Conservation (phyloP, 2,888 invertebrate genomes). For the Clistopyga incitator region DNA sequence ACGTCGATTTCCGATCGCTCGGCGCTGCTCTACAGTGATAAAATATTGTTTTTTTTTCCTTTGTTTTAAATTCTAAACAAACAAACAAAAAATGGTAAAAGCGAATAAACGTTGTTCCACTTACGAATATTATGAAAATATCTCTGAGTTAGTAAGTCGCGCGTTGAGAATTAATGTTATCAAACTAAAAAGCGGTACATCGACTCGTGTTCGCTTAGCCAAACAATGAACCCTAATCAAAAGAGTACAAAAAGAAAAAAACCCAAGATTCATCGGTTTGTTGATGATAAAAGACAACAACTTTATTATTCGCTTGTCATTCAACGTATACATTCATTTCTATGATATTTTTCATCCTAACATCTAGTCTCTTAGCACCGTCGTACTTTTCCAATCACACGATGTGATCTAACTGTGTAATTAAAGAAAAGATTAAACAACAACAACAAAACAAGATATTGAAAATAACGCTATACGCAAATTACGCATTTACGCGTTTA, state of each 20-base stretch:
- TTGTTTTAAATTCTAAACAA: conserved; percentile 1
- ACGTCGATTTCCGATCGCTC: conserved; percentile 41
- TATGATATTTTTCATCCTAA: conserved; percentile 75
- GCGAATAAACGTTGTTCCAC: conserved; percentile 51
- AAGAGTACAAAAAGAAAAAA: conserved; percentile 82
- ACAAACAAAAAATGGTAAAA: conserved; percentile 26
- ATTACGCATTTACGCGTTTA: conserved; percentile 28
- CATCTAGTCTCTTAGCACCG: conserved; percentile 82
- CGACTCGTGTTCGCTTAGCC: conserved; percentile 75
- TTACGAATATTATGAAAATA: conserved; percentile 30
- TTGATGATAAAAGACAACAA: conserved; percentile 43
- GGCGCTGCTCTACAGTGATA: conserved; percentile 36
- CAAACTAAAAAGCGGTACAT: conserved; percentile 30
- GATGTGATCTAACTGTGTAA: conserved; percentile 73
- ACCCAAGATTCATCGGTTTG: conserved; percentile 54
- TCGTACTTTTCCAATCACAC: conserved; percentile 74
- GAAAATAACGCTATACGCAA: conserved; percentile 17
- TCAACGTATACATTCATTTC: conserved; percentile 74
- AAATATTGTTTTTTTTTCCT: conserved; percentile 23
- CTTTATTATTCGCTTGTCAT: conserved; percentile 73
- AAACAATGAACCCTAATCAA: conserved; percentile 81
- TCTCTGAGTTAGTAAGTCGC: conserved; percentile 11
- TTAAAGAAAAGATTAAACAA: conserved; percentile 30
- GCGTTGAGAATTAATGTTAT: conserved; percentile 11
- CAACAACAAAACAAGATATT: conserved; percentile 7